Base-by-base conservation (phyloP, 1,140 invertebrate genomes). In the Nebria ingens region DNA sequence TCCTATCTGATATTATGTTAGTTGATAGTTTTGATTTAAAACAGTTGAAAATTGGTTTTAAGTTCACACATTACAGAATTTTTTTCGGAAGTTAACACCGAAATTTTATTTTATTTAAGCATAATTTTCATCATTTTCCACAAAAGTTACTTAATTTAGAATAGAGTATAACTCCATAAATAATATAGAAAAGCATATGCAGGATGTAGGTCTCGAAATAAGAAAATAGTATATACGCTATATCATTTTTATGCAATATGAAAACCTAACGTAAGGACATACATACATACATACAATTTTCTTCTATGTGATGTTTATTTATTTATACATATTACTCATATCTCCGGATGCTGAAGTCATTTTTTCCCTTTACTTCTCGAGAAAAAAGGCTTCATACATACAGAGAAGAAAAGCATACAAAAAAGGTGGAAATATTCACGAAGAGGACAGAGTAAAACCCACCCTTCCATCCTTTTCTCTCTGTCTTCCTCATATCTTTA, bases 251-350 rank as follows among this genome's bases (percentile, higher is more conserved):
- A 29, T 29, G 13, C 4, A 29, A 29, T 13, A 13, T 6, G 25
- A 29, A 29, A 29, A 29, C 13, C 13, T 29, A 13, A 45, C 9
- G 9, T 17, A 45, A 45, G 17, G n/a, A n/a, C n/a, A n/a, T n/a
- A n/a, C n/a, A n/a, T n/a, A n/a, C n/a, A 12, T 17, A 17, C 17
- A 45, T 45, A 45, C 40, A 45, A 17, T 45, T 12, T 9, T 17
- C n/a, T n/a, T n/a, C n/a, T n/a, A n/a, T n/a, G n/a, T 9, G 9
- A 45, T 17, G 17, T 45, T 9, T 45, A 17, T 12, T 45, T 45
- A 45, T 45, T 45, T 45, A 45, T 45, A 17, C 40, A 45, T 45
- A 45, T 45, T 12, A 45, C 40, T 45, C 40, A 45, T 45, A 11
- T 29, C 25, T 29, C 13, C 13, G 13, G 25, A 29, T 29, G 25